Evolutionary conservation across 1,140 invertebrate species (phyloP).

Genomic region (Cylas formicarius): DNA sequence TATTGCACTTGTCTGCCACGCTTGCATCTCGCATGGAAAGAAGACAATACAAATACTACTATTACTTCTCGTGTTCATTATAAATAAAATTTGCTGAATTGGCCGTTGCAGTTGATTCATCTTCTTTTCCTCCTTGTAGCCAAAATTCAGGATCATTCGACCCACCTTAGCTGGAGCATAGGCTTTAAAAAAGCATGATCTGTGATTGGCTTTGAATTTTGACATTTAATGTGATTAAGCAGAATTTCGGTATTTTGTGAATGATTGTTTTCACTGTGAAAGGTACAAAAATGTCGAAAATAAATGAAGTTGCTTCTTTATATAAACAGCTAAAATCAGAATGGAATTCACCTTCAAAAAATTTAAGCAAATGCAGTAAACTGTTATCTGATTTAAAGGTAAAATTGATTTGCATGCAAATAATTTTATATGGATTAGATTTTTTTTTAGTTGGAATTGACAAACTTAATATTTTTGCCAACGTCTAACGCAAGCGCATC

Average conservation of each 20-base stretch:
- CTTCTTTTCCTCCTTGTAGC: too few relatives aligned
- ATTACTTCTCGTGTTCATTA: too few relatives aligned
- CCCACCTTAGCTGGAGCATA: too few relatives aligned
- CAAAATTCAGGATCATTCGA: too few relatives aligned
- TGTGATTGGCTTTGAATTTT: too few relatives aligned
- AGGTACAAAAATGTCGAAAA: conserved; percentile 48
- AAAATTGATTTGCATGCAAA: conserved; percentile 21
- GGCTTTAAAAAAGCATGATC: too few relatives aligned
- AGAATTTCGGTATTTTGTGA: conserved; percentile 2
- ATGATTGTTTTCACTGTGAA: neutral
- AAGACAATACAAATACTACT: too few relatives aligned
- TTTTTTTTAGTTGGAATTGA: conserved; percentile 65
- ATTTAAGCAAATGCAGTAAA: conserved; percentile 65
- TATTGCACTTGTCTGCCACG: too few relatives aligned
- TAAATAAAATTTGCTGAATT: too few relatives aligned
- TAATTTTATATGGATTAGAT: conserved; percentile 11
- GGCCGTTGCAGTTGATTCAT: too few relatives aligned
- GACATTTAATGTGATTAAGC: too few relatives aligned
- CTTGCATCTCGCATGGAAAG: too few relatives aligned
- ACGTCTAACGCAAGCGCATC: conserved; percentile 70
- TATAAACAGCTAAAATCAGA: conserved; percentile 69
- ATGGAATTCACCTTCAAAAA: conserved; percentile 60
- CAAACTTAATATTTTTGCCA: conserved; percentile 78
- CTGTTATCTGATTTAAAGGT: conserved; percentile 69
- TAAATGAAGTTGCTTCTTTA: conserved; percentile 57